A percentile compares a stretch with the other conserved stretches of the same genome.
phyloP scores from a whole-genome alignment of 2,888 invertebrate genomes.

The Onchidella celtica region DNA sequence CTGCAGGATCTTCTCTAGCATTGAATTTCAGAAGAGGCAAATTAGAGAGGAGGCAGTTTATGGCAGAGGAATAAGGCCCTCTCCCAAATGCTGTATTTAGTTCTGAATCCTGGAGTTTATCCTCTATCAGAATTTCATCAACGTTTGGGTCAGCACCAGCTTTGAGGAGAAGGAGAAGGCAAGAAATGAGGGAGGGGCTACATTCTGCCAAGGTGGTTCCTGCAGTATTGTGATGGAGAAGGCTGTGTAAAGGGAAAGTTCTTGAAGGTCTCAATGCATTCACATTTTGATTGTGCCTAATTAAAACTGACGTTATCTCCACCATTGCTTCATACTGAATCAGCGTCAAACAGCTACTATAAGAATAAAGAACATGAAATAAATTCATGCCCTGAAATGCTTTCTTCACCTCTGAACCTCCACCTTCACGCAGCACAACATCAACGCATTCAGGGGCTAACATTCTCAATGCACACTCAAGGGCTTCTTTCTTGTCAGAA shows the following conservation, averaged over 20 bases:
- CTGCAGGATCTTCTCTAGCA: neutral
- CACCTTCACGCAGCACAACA: conserved; percentile 59
- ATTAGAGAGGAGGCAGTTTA: conserved; percentile 65
- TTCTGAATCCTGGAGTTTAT: conserved; percentile 59
- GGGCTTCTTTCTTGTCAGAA: conserved; percentile 61
- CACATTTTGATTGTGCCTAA: conserved; percentile 68
- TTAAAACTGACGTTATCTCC: conserved; percentile 67
- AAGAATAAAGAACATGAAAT: conserved; percentile 74
- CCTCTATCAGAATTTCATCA: conserved; percentile 64
- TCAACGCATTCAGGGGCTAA: conserved; percentile 70
- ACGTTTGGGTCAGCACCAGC: conserved; percentile 75
- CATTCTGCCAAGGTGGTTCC: conserved; percentile 15
- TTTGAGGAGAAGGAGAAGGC: conserved; percentile 52
- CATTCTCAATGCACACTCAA: conserved; percentile 68
- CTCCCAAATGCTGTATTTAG: conserved; percentile 69
- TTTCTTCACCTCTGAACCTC: conserved; percentile 57
- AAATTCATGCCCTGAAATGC: conserved; percentile 73
- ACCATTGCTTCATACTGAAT: conserved; percentile 66
- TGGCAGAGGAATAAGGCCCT: conserved; percentile 67
- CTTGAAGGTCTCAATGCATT: conserved; percentile 65
- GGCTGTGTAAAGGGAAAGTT: conserved; percentile 74
- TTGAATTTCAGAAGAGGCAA: conserved; percentile 19
- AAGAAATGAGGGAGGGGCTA: neutral
- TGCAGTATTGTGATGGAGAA: conserved; percentile 59
- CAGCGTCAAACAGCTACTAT: conserved; percentile 65